Conservation (phyloP, 2,797 vertebrate species). For the Rhodeus uyekii region DNA sequence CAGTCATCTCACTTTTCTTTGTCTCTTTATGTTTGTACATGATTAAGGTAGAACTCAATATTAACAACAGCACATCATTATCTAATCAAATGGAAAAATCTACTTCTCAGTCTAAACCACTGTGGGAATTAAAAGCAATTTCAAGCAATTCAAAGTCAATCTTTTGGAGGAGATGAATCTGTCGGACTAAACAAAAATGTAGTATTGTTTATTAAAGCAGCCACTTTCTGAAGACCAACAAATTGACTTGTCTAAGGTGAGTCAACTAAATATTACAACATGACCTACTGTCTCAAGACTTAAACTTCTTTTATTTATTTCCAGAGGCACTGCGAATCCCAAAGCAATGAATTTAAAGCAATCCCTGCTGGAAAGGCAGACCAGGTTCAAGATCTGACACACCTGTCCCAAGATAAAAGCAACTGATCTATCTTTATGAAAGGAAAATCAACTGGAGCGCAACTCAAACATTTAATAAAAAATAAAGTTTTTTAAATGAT, state of each 20-base stretch:
- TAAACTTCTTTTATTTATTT: conserved; percentile 21
- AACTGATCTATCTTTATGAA: neutral
- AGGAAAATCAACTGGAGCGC: neutral
- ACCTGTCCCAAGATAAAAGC: neutral
- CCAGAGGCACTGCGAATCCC: neutral
- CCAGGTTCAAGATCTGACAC: neutral
- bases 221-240: conserved; percentile 2
- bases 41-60: neutral
- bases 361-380: neutral
- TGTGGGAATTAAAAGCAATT: neutral
- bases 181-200: neutral
- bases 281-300: neutral
- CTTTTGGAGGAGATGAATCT: conserved; percentile 11
- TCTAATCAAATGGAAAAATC: neutral
- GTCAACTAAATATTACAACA: conserved; percentile 26
- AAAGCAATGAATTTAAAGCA: neutral
- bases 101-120: neutral
- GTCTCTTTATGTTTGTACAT: neutral
- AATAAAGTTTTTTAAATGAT: neutral
- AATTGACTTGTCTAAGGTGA: conserved; percentile 27
- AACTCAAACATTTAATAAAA: neutral
- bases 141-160: conserved; percentile 36
- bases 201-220: conserved; percentile 24
- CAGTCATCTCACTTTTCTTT: neutral
- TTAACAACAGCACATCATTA: neutral